Evolutionary conservation across 2,113 vertebrate genomes (phyloP).

Genomic region (Neolamprologus ventralis): DNA sequence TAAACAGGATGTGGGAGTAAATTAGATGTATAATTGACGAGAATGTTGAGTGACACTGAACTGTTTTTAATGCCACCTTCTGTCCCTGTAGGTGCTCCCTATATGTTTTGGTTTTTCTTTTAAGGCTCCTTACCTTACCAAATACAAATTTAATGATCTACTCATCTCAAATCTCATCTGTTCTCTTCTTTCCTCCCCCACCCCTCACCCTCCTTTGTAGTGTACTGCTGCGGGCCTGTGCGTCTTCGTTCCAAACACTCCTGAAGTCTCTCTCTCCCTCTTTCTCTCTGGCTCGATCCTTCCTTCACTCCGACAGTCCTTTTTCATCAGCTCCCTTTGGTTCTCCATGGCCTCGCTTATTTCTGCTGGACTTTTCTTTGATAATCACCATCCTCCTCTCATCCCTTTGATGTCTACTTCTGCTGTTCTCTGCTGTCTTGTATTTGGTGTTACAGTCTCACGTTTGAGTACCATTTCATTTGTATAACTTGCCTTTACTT

Average conservation of each 20-base stretch:
- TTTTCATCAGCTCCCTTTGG: conserved; percentile 5
- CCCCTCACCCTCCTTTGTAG: conserved; percentile 67
- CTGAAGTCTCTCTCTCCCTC: conserved; percentile 52
- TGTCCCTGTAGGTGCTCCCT: neutral
- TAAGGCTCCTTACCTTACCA: neutral
- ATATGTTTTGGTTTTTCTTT: neutral
- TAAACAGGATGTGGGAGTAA: neutral
- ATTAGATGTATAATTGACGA: conserved; percentile 1
- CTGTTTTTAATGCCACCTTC: neutral
- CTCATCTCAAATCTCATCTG: conserved; percentile 21
- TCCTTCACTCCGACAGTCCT: neutral
- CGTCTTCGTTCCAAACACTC: conserved; percentile 78
- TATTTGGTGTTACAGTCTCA: neutral
- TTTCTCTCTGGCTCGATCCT: conserved; percentile 22
- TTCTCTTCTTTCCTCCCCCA: conserved; percentile 26
- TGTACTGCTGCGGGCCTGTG: conserved; percentile 92
- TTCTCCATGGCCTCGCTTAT: neutral
- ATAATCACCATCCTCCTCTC: neutral
- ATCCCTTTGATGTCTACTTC: neutral
- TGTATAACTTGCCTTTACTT: neutral
- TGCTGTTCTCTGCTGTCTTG: neutral
- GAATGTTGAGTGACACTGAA: neutral
- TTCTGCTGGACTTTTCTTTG: neutral
- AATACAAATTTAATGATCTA: neutral
- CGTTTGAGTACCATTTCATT: neutral